Conservation (phyloP, 1,140 invertebrate genomes). For the Drosophila baimaii region DNA sequence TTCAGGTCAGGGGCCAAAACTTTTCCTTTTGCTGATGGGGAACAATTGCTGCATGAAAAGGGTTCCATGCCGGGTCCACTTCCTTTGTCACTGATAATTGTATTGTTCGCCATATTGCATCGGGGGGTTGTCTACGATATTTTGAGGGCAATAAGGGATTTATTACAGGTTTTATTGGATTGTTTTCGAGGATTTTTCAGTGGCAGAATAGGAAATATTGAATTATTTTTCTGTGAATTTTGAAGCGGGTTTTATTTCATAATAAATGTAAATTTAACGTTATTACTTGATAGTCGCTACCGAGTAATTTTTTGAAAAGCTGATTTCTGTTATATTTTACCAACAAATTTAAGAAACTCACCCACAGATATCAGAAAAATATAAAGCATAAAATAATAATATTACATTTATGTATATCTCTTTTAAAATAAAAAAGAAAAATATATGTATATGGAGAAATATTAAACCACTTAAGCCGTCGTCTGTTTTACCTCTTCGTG, state of each 20-base stretch:
- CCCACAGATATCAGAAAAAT: too few relatives aligned
- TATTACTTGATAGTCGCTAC: too few relatives aligned
- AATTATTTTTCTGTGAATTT: background rate
- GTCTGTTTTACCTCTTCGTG: background rate
- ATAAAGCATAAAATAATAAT: too few relatives aligned
- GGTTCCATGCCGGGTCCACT: constrained; percentile 28
- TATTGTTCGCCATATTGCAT: constrained; percentile 19
- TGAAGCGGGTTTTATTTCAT: background rate
- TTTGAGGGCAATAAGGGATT: constrained; percentile 16
- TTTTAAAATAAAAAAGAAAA: background rate
- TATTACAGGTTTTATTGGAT: constrained; percentile 25
- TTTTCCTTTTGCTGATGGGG: constrained; percentile 4
- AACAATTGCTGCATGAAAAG: constrained; percentile 32
- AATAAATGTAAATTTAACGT: too few relatives aligned
- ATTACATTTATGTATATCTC: too few relatives aligned
- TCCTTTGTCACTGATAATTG: constrained; percentile 36
- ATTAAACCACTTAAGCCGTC: background rate
- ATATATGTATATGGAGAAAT: background rate
- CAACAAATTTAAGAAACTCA: too few relatives aligned
- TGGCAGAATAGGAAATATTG: too few relatives aligned
- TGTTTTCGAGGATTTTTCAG: background rate
- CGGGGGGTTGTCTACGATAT: background rate
- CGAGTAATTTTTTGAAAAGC: too few relatives aligned
- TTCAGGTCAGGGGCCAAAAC: constrained; percentile 33
- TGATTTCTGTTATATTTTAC: too few relatives aligned